phyloP scores from a whole-genome alignment of 2,113 vertebrate genomes.

The Vanacampus margaritifer region DNA sequence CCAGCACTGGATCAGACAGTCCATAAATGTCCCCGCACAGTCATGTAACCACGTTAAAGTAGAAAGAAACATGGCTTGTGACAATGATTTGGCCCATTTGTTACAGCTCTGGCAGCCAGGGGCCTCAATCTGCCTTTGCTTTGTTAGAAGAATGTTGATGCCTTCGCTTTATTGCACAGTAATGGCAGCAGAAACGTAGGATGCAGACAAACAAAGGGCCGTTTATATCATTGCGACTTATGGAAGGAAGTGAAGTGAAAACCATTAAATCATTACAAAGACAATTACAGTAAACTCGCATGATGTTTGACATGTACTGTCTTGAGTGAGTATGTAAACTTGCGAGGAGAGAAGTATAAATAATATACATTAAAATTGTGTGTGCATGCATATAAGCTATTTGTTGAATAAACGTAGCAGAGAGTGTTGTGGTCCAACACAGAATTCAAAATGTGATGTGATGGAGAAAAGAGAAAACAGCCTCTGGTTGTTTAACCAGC shows the following conservation, averaged over 20 bases:
- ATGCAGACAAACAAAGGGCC: constrained; percentile 49
- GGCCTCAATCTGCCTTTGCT: constrained; percentile 59
- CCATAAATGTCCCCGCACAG: constrained; percentile 68
- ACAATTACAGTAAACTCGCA: constrained; percentile 11
- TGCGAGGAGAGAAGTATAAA: constrained; percentile 15
- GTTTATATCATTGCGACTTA: constrained; percentile 35
- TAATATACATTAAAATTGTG: constrained; percentile 33
- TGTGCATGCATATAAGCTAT: constrained; percentile 37
- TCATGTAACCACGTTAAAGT: constrained; percentile 73
- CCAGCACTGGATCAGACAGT: constrained; percentile 68
- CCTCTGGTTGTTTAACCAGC: constrained; percentile 74
- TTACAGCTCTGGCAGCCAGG: constrained; percentile 55
- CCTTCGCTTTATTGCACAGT: constrained; percentile 53
- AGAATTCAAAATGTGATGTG: constrained; percentile 59
- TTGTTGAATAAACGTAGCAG: constrained; percentile 58
- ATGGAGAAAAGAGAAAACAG: constrained; percentile 66
- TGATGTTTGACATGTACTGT: constrained; percentile 1
- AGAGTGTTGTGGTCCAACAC: constrained; percentile 58
- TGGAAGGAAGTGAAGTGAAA: constrained; percentile 19
- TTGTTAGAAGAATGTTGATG: constrained; percentile 66
- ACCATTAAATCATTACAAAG: constrained; percentile 25
- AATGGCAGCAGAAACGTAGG: constrained; percentile 52
- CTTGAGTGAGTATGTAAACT: constrained; percentile 26
- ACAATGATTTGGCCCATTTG: constrained; percentile 67
- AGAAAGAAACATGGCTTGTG: constrained; percentile 67